phyloP scores from a whole-genome alignment of 2,113 vertebrate genomes.

The Urocolius indicus region DNA sequence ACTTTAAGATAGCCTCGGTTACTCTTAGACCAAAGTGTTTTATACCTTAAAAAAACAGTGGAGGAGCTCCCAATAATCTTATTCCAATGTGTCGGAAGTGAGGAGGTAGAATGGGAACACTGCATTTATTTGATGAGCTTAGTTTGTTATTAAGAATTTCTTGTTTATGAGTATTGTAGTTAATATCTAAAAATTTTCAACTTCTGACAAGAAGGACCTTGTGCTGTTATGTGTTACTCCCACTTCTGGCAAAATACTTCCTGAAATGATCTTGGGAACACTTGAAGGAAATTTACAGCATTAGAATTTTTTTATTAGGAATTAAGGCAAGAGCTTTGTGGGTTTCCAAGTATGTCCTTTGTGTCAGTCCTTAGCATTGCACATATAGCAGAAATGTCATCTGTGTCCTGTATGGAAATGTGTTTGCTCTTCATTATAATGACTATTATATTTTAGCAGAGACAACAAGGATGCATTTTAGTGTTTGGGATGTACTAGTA shows the following conservation, averaged over 20 bases:
- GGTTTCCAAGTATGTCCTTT: background rate
- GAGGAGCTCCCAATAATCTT: background rate
- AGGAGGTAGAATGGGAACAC: background rate
- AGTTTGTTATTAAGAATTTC: background rate
- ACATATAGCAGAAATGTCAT: background rate
- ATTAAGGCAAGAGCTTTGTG: background rate
- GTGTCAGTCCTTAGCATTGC: background rate
- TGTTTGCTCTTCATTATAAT: background rate
- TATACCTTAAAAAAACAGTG: background rate
- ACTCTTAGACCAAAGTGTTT: background rate
- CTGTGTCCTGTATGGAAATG: background rate
- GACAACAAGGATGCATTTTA: background rate
- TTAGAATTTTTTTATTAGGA: background rate
- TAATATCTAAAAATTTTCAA: background rate
- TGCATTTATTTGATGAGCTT: background rate
- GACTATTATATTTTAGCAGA: background rate
- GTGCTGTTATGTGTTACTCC: background rate
- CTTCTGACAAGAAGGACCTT: background rate
- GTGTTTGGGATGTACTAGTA: background rate
- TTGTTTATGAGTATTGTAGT: background rate
- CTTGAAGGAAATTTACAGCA: background rate
- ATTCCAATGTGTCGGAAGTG: background rate
- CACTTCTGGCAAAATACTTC: background rate
- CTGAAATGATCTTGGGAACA: background rate
- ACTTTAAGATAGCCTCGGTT: background rate